These are phyloP conservation scores for Sterrhoptilus dennistouni DNA, from an alignment of 2,113 vertebrate species.

Conservation along the genomic window DNA sequence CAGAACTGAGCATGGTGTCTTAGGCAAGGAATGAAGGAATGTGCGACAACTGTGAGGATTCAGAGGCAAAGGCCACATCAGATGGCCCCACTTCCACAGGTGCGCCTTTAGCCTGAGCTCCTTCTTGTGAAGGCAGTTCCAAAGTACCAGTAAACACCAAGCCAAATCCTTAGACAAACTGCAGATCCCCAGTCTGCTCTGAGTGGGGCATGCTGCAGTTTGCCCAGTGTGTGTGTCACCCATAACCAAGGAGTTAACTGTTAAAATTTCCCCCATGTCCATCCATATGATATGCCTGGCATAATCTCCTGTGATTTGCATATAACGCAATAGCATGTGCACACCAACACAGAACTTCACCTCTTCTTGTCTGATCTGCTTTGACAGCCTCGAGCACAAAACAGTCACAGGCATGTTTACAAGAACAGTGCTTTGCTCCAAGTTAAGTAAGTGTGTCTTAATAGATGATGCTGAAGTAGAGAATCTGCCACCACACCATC, in stretches of 20 bases:
- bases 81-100: neutral
- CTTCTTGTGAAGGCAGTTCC: neutral
- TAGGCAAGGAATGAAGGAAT: neutral
- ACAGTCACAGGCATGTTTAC: neutral
- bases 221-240: neutral
- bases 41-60: neutral
- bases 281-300: too few relatives aligned
- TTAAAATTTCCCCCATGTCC: neutral
- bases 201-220: neutral
- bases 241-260: neutral
- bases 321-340: fast-evolving
- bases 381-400: neutral
- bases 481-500: neutral
- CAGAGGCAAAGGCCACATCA: neutral
- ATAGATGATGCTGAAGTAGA: neutral
- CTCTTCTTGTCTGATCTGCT: neutral
- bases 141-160: neutral
- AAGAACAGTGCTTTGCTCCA: neutral
- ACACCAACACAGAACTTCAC: neutral
- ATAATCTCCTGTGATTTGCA: neutral
- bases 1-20: neutral
- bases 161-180: neutral
- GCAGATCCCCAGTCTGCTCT: neutral
- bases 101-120: neutral
- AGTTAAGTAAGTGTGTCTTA: neutral